Percentiles rank a stretch among this genome's conserved stretches.
phyloP scores from a whole-genome alignment of 2,888 invertebrate genomes.

The Ennomos erosarius region DNA sequence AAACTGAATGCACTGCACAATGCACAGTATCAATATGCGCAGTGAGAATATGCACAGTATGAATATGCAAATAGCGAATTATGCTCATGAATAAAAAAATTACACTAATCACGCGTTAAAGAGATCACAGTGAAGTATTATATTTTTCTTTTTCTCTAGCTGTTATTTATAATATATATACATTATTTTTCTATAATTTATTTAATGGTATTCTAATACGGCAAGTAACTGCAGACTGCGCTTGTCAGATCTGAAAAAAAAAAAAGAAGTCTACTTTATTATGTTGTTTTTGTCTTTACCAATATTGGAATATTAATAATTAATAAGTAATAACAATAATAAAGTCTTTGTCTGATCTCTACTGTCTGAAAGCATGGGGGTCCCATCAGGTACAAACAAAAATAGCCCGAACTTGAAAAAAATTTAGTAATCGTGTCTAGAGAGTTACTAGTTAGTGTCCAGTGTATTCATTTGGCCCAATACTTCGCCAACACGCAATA shows the following conservation, averaged over 20 bases:
- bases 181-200: conserved; percentile 51
- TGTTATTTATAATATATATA: conserved; percentile 50
- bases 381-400: too few species aligned
- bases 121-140: conserved; percentile 66
- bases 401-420: too few species aligned
- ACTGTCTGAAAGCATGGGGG: too few species aligned
- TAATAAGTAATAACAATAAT: too few species aligned
- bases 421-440: too few species aligned
- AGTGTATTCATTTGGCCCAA: too few species aligned
- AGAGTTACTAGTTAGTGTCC: too few species aligned
- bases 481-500: too few species aligned
- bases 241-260: conserved; percentile 62
- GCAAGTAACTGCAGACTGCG: conserved; percentile 45
- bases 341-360: too few species aligned
- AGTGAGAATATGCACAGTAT: background rate
- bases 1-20: conserved; percentile 8
- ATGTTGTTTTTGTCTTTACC: too few species aligned
- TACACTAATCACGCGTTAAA: conserved; percentile 58
- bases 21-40: background rate
- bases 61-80: background rate
- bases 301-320: too few species aligned
- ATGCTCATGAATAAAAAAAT: conserved; percentile 47
- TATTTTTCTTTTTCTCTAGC: conserved; percentile 23
- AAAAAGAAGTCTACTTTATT: background rate
- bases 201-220: conserved; percentile 41